Base-by-base conservation (phyloP, 1,140 invertebrate genomes). In the Nasonia vitripennis region DNA sequence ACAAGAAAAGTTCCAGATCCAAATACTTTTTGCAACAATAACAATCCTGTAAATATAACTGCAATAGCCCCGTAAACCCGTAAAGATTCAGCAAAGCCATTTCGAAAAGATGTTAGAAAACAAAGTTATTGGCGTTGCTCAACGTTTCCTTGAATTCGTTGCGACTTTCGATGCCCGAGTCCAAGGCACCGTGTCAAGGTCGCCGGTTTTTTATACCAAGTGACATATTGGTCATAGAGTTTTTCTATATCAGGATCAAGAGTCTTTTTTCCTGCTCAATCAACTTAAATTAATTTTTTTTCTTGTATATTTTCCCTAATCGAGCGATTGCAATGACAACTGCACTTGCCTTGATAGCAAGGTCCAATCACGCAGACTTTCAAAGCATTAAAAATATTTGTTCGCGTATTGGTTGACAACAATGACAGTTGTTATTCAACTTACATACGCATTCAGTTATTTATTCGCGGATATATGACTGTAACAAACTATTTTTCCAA, bases 71-170 rank as follows among this genome's bases (percentile, higher is more conserved):
- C 5, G 6, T n/a, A 62, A 62, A 62, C 20, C 55, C 17, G 55
- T 62, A 62, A 62, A 62, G 14, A 20, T n/a, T 62, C 20, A n/a
- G 55, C 17, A 62, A n/a, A 20, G 55, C 55, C 55, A 62, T 81
- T 81, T 71, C 34, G 67, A 14, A 83, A 67, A 67, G 23, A 37
- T 75, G 55, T 68, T 83, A 70, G 23, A 83, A 31, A 70, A 70
- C 14, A 6, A 45, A 78, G 10, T 68, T 78, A 27, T 71, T 12
- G 51, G 27, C n/a, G 23, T 85, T 85, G 34, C 70, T 62, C 34
- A 84, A 84, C 79, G 62, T 74, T 85, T 85, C 78, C 83, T 85
- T 80, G 68, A 62, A 67, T 74, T 27, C 12, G 37, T 78, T 74
- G 83, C 71, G 20, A 85, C 83, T 80, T 85, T 85, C 48, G 12